These are phyloP conservation scores for Petrolisthes manimaculis DNA, from an alignment of 2,888 invertebrate species.

Conservation along the genomic window DNA sequence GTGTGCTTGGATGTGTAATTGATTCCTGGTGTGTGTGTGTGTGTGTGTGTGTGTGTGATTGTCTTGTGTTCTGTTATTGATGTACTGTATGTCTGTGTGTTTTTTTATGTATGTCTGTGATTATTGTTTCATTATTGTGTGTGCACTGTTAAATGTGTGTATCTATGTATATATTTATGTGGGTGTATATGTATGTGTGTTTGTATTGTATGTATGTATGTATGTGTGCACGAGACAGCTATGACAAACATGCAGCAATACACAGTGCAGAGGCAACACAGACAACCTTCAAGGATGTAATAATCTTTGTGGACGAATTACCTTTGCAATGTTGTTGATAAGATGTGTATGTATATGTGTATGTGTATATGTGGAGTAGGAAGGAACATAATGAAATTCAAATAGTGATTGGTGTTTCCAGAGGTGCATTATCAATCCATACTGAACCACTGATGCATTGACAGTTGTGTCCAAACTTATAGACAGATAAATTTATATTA, in stretches of 20 bases:
- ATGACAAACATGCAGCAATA: constrained; percentile 51
- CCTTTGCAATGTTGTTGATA: constrained; percentile 87
- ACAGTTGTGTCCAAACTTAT: no score
- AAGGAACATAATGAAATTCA: no score
- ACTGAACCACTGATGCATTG: no score
- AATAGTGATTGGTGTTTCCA: no score
- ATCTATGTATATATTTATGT: constrained; percentile 12
- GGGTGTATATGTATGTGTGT: neutral
- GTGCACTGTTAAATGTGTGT: neutral
- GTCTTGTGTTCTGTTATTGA: neutral
- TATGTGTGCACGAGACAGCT: constrained; percentile 25
- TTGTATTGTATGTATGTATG: constrained; percentile 1
- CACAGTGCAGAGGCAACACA: constrained; percentile 50
- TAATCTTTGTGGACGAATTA: constrained; percentile 97
- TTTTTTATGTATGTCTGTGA: neutral
- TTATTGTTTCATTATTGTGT: neutral
- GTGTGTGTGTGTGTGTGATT: no score
- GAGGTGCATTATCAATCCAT: no score
- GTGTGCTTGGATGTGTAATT: neutral
- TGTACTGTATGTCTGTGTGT: neutral
- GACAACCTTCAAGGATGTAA: constrained; percentile 83
- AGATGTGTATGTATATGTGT: no score
- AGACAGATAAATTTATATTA: no score
- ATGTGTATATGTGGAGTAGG: no score
- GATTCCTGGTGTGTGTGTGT: neutral